These are phyloP conservation scores for Oreochromis aureus DNA, from an alignment of 2,113 vertebrate species.

Conservation along the genomic window DNA sequence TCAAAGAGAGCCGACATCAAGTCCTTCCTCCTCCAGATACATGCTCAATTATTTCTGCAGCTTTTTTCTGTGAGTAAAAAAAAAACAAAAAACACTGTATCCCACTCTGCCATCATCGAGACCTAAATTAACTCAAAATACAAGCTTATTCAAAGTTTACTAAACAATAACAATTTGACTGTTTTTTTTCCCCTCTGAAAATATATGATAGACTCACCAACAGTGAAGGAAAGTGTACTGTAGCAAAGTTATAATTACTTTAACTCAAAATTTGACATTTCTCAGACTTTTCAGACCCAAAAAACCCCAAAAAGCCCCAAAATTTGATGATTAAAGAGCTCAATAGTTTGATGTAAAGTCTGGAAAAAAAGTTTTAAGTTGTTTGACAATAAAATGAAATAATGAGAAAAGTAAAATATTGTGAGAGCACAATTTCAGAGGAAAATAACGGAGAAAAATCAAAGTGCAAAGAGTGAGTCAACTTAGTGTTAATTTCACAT, in stretches of 20 bases:
- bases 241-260: neutral
- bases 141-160: neutral
- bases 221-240: neutral
- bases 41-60: slow-evolving; percentile 17
- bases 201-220: neutral
- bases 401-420: neutral
- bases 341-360: neutral
- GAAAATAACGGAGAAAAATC: neutral
- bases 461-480: neutral
- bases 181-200: neutral
- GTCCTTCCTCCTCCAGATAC: neutral
- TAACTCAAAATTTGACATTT: neutral
- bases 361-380: neutral
- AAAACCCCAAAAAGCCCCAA: neutral
- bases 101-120: neutral
- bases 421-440: neutral
- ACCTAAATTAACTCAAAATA: neutral
- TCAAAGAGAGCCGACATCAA: neutral
- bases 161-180: neutral
- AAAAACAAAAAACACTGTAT: neutral
- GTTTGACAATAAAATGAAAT: neutral
- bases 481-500: neutral
- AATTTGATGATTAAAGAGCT: neutral
- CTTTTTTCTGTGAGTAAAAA: neutral
- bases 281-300: neutral